Evolutionary conservation across 2,888 invertebrate species (phyloP).

Genomic region (Bombylius major): DNA sequence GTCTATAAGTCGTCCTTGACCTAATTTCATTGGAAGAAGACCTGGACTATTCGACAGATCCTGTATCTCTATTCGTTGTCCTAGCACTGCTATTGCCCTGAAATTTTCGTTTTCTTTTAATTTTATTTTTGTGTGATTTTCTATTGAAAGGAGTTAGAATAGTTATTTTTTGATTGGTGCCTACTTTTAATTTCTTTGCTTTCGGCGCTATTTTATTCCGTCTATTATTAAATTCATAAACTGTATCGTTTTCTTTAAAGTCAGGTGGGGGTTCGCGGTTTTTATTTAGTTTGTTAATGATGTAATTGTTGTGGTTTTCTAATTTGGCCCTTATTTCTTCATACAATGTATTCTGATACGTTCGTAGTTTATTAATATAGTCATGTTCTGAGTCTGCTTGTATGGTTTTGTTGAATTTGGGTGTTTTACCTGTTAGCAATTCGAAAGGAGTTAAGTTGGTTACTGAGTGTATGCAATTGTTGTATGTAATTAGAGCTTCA

Average conservation of each 20-base stretch:
- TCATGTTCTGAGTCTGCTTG: neutral
- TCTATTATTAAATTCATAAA: neutral
- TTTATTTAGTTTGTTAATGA: neutral
- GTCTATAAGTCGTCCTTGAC: neutral
- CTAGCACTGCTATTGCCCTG: too few relatives aligned
- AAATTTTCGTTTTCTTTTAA: neutral
- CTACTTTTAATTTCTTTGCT: neutral
- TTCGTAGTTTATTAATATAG: neutral
- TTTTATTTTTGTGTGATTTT: neutral
- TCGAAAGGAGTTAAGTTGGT: constrained; percentile 1
- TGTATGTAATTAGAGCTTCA: neutral
- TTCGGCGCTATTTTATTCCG: neutral
- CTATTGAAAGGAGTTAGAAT: neutral
- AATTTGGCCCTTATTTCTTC: neutral
- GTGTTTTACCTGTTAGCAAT: neutral
- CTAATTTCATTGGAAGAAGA: neutral
- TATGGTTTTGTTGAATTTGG: neutral
- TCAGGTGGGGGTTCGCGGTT: neutral
- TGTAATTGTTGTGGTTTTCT: neutral
- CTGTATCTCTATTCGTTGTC: neutral
- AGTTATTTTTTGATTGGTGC: neutral
- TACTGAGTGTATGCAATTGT: neutral
- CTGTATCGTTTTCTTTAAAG: neutral
- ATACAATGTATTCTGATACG: too few relatives aligned
- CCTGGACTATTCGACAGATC: neutral